A percentile compares a stretch with the other conserved stretches of the same genome.
phyloP scores from a whole-genome alignment of 2,888 invertebrate genomes.

The Timema podura region DNA sequence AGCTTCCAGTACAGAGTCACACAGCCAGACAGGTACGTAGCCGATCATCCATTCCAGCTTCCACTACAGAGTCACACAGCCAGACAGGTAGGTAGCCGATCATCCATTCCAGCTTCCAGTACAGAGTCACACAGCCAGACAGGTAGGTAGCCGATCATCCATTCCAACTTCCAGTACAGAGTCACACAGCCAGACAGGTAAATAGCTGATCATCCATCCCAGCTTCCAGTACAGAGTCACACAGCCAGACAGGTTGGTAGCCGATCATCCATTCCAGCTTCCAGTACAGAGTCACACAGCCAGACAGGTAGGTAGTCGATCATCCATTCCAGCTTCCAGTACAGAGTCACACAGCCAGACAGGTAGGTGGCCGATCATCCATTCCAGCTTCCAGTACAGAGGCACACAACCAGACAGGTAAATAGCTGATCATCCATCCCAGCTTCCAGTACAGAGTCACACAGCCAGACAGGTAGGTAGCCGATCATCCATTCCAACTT shows the following conservation, averaged over 20 bases:
- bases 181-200: slow-evolving; percentile 79
- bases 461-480: slow-evolving; percentile 68
- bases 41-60: neutral
- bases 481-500: slow-evolving; percentile 73
- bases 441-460: slow-evolving; percentile 75
- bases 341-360: slow-evolving; percentile 77
- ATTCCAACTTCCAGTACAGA: slow-evolving; percentile 75
- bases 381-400: too few species aligned
- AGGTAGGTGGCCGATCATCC: slow-evolving; percentile 48
- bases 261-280: slow-evolving; percentile 73
- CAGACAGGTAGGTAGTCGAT: slow-evolving; percentile 63
- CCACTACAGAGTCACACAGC: too few species aligned
- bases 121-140: slow-evolving; percentile 77
- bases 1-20: slow-evolving; percentile 75
- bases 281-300: slow-evolving; percentile 75
- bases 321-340: slow-evolving; percentile 76
- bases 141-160: slow-evolving; percentile 61
- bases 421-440: slow-evolving; percentile 62
- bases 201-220: slow-evolving; percentile 62
- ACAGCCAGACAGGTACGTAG: slow-evolving; percentile 68
- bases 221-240: slow-evolving; percentile 75
- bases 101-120: slow-evolving; percentile 76
- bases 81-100: slow-evolving; percentile 41
- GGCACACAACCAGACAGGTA: too few species aligned
- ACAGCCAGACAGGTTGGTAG: slow-evolving; percentile 68